Conservation (phyloP, 2,888 invertebrate species). For the Diarsia dahlii region DNA sequence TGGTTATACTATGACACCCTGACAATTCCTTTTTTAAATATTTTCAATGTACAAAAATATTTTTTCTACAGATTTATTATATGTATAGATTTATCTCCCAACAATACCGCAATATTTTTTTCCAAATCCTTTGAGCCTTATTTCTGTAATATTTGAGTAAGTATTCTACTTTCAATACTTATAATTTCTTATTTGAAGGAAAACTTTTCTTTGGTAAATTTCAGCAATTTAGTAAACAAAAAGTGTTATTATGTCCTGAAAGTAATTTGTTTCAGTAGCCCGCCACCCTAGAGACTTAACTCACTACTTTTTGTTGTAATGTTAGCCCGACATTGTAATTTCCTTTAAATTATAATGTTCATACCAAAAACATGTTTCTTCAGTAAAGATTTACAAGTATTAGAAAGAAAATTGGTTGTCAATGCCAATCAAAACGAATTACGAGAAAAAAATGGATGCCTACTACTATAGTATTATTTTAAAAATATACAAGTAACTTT, state of each 20-base stretch:
- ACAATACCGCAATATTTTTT: neutral
- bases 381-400: neutral
- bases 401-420: neutral
- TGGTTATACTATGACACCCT: no score
- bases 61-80: no score
- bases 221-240: neutral
- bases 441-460: neutral
- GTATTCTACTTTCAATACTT: neutral
- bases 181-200: conserved; percentile 14
- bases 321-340: conserved; percentile 14
- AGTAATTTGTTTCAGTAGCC: conserved; percentile 47
- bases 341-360: conserved; percentile 12
- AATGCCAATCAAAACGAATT: neutral
- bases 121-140: neutral
- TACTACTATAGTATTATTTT: neutral
- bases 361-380: neutral
- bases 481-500: neutral
- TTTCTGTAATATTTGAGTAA: neutral
- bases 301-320: conserved; percentile 3
- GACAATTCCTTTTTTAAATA: no score
- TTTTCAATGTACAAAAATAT: no score
- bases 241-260: conserved; percentile 30
- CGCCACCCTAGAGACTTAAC: conserved; percentile 15
- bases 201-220: conserved; percentile 27
- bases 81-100: no score